Evolutionary conservation across 2,888 invertebrate species (phyloP).

Genomic region (Caenorhabditis sp.): DNA sequence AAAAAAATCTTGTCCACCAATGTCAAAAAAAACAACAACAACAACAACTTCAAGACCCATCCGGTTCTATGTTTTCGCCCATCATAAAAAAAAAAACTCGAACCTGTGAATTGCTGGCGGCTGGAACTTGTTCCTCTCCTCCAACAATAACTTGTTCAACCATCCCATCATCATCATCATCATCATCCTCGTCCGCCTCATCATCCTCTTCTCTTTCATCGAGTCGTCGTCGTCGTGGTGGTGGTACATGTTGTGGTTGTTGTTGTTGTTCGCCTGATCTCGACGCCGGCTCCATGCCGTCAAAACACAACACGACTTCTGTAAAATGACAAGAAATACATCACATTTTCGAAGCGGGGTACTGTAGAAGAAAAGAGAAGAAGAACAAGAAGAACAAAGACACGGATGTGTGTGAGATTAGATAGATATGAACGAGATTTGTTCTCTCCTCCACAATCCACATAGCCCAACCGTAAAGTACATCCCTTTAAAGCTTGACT

Average conservation of each 20-base stretch:
- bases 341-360: background rate
- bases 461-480: no score
- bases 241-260: background rate
- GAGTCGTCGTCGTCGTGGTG: background rate
- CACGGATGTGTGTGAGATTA: background rate
- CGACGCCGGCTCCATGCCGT: background rate
- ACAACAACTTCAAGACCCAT: no score
- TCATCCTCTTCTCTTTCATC: background rate
- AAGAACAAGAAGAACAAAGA: conserved; percentile 3
- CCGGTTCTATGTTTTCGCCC: no score
- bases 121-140: background rate
- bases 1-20: no score
- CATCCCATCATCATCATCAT: background rate
- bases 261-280: background rate
- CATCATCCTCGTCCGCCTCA: background rate
- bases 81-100: background rate
- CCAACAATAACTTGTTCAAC: background rate
- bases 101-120: background rate
- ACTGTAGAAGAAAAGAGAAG: conserved; percentile 19
- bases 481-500: conserved; percentile 4
- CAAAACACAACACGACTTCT: background rate
- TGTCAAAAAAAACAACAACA: no score
- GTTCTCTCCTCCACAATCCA: no score
- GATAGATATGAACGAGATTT: conserved; percentile 1
- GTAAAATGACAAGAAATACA: background rate